phyloP scores from a whole-genome alignment of 2,113 vertebrate genomes.

The Psittacula cyanocephala region DNA sequence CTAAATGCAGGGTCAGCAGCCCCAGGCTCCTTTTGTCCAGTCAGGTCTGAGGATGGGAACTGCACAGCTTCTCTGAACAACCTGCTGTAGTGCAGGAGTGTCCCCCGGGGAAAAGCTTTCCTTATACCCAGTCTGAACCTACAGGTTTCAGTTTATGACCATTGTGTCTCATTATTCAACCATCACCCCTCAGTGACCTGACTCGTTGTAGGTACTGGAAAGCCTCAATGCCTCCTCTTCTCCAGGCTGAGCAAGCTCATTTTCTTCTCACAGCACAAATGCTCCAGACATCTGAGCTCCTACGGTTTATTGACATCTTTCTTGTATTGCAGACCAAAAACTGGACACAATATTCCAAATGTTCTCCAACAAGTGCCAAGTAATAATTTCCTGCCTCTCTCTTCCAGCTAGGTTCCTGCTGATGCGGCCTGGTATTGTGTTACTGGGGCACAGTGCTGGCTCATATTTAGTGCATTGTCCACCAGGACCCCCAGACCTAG shows the following conservation, averaged over 20 bases:
- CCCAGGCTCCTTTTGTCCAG: not conserved
- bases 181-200: not conserved
- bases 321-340: not conserved
- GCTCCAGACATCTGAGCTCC: not conserved
- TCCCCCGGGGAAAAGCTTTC: not conserved
- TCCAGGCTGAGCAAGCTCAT: not conserved
- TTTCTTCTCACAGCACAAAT: not conserved
- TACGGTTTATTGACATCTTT: not conserved
- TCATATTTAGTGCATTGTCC: not conserved
- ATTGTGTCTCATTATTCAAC: not conserved
- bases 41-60: not conserved
- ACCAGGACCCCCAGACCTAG: not conserved
- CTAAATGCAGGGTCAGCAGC: not conserved
- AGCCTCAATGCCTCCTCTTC: not conserved
- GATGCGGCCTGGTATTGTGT: not conserved
- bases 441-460: not conserved
- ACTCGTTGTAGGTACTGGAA: not conserved
- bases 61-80: not conserved
- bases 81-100: not conserved
- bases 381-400: fast-evolving
- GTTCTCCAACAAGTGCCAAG: not conserved
- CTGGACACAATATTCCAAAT: not conserved
- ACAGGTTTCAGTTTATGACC: not conserved
- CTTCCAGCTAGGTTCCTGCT: not conserved
- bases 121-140: not conserved